Percentiles rank a stretch among this genome's conserved stretches.
Evolutionary conservation across 2,888 invertebrate genomes (phyloP).

Genomic region (Gasteruption jaculator): DNA sequence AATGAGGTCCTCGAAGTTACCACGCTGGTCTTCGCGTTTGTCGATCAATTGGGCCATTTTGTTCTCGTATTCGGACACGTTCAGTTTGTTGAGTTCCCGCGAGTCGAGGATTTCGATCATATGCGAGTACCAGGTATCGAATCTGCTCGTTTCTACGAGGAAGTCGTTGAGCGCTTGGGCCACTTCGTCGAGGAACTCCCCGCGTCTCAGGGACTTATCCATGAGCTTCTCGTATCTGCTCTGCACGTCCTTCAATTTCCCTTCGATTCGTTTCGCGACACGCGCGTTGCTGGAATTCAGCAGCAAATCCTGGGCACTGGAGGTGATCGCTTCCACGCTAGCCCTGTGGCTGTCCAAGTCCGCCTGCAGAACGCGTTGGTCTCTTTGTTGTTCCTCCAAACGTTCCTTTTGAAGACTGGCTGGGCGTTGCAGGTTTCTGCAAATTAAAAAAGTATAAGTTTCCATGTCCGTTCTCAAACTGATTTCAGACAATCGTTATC

Average conservation of each 20-base stretch:
- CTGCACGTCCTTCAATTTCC: slow-evolving; percentile 83
- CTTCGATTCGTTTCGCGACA: slow-evolving; percentile 85
- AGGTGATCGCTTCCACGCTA: slow-evolving; percentile 76
- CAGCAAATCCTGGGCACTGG: slow-evolving; percentile 77
- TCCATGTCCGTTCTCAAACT: not conserved
- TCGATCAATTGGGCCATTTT: slow-evolving; percentile 58
- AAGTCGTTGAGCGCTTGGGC: slow-evolving; percentile 55
- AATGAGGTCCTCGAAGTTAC: slow-evolving; percentile 70
- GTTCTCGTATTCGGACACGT: slow-evolving; percentile 62
- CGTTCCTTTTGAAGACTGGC: slow-evolving; percentile 85
- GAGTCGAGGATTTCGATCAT: slow-evolving; percentile 73
- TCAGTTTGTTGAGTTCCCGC: slow-evolving; percentile 64
- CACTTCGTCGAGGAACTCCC: slow-evolving; percentile 79
- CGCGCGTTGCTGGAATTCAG: slow-evolving; percentile 77
- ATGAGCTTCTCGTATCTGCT: slow-evolving; percentile 80
- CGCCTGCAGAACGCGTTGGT: slow-evolving; percentile 75
- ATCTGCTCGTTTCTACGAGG: slow-evolving; percentile 49
- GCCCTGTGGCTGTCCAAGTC: slow-evolving; percentile 85
- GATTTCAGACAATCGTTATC: not conserved
- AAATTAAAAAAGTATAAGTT: slow-evolving; percentile 9
- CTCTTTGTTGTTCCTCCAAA: slow-evolving; percentile 84
- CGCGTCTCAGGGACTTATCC: slow-evolving; percentile 73
- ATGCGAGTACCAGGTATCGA: slow-evolving; percentile 69
- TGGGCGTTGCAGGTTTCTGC: slow-evolving; percentile 67
- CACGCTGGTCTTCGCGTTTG: slow-evolving; percentile 57